Evolutionary conservation across 2,888 invertebrate genomes (phyloP), one percentile per base, ranked within the genome.

Genomic region (Sinelater perroti): DNA sequence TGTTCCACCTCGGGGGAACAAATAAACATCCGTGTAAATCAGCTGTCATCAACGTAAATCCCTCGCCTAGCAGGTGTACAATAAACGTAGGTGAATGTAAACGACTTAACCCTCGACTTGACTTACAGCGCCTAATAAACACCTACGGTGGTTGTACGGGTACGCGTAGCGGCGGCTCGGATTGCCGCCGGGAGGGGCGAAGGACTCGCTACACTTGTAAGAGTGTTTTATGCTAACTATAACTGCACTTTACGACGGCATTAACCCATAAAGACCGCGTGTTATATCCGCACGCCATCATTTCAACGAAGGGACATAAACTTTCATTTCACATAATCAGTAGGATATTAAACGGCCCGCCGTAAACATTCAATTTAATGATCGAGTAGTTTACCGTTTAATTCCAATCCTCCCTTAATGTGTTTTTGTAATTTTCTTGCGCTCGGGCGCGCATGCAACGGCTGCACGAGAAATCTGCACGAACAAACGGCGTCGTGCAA

Each of bases 291-390:
- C 63, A 57, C 61, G 61, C 62, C 56, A 64, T 62, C 56, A 60
- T 60, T 53, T 60, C 56, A 60, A 56, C 58, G 57, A 59, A 36
- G 45, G 52, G 57, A 59, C 53, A 61, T 63, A 65, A 65, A 62
- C 56, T 60, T 63, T 60, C 52, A 60, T 61, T 59, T 60, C 63
- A 52, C 59, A 61, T 64, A 62, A 64, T 57, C 58, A 53, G 60
- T 46, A 53, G 55, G 62, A 50, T 60, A 64, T 62, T 62, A 59
- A 57, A 62, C 56, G 55, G 38, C 55, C 56, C 52, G 24, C 51
- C 52, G 49, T 60, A 56, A 60, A 62, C 60, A 61, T 60, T 61
- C 61, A 60, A 62, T 64, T 65, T 63, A 60, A 63, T 62, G 60
- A 58, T 58, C 38, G 31, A 52, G 54, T 56, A 47, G 50, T 52